Conservation (phyloP, 2,113 vertebrate genomes). For the Procavia capensis region DNA sequence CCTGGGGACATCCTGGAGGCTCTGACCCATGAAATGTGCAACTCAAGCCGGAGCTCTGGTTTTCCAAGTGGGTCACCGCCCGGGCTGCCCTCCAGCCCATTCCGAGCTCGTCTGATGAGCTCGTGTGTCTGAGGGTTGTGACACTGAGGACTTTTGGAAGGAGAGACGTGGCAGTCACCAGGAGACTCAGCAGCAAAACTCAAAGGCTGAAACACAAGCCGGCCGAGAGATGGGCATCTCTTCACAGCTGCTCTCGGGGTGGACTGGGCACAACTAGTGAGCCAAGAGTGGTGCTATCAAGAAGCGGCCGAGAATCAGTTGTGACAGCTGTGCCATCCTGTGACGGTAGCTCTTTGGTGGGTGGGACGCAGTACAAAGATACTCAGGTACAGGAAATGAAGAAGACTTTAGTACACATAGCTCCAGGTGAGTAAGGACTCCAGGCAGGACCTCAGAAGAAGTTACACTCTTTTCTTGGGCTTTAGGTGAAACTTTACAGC, state of each 20-base stretch:
- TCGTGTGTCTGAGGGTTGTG: not conserved
- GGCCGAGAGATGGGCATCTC: not conserved
- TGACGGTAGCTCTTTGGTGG: too few species aligned
- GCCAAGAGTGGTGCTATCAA: not conserved
- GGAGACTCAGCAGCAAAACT: not conserved
- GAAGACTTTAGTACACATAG: too few species aligned
- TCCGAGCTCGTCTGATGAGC: not conserved
- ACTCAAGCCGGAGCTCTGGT: not conserved
- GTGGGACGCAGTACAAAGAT: too few species aligned
- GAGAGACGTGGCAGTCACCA: not conserved
- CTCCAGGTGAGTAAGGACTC: too few species aligned
- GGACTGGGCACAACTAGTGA: not conserved
- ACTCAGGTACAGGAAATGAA: too few species aligned
- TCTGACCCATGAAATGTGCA: not conserved
- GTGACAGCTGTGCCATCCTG: not conserved
- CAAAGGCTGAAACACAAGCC: not conserved
- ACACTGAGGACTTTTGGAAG: not conserved
- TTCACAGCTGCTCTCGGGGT: not conserved
- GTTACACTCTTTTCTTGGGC: too few species aligned
- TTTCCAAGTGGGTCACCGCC: not conserved
- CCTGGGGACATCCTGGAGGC: not conserved
- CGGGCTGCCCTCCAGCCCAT: too few species aligned
- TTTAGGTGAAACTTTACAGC: too few species aligned
- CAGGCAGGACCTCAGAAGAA: too few species aligned
- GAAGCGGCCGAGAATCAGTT: too few species aligned